Percentiles rank a stretch among this genome's conserved stretches.
phyloP scores from a whole-genome alignment of 2,113 vertebrate species.

The Macquaria australasica region DNA sequence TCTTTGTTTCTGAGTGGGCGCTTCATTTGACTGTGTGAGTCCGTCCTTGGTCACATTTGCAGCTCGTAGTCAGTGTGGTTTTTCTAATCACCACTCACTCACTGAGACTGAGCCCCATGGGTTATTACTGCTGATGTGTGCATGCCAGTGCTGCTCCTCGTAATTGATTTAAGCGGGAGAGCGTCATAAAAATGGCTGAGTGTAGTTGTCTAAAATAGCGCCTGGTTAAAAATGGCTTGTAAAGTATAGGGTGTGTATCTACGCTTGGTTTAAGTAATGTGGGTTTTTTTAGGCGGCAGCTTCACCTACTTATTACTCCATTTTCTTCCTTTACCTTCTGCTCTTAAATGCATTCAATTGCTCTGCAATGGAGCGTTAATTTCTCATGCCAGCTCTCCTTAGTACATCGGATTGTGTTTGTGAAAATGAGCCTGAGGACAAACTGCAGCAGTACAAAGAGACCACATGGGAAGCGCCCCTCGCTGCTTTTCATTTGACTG shows the following conservation, averaged over 20 bases:
- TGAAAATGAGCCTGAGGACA: conserved; percentile 63
- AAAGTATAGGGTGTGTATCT: conserved; percentile 63
- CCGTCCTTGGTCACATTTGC: conserved; percentile 39
- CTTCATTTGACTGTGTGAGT: conserved; percentile 43
- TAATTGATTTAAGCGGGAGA: conserved; percentile 73
- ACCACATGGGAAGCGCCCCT: conserved; percentile 47
- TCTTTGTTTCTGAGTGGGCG: conserved; percentile 38
- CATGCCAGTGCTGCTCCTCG: conserved; percentile 50
- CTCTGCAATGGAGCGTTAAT: conserved; percentile 49
- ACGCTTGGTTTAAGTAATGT: conserved; percentile 39
- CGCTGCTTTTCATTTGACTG: conserved; percentile 50
- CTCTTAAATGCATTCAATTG: conserved; percentile 28
- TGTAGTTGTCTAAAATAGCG: conserved; percentile 63
- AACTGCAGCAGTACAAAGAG: conserved; percentile 56
- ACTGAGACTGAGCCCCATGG: conserved; percentile 40
- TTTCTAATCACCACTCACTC: conserved; percentile 64
- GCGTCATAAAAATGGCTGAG: conserved; percentile 67
- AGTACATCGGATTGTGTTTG: conserved; percentile 49
- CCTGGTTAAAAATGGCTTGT: conserved; percentile 57
- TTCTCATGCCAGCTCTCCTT: conserved; percentile 39
- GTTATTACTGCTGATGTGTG: conserved; percentile 68
- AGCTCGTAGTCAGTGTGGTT: conserved; percentile 29
- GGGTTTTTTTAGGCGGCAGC: background rate
- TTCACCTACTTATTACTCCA: conserved; percentile 6
- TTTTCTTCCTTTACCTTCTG: conserved; percentile 25